Conservation (phyloP, 2,888 invertebrate species). For the Catocala fraxini region DNA sequence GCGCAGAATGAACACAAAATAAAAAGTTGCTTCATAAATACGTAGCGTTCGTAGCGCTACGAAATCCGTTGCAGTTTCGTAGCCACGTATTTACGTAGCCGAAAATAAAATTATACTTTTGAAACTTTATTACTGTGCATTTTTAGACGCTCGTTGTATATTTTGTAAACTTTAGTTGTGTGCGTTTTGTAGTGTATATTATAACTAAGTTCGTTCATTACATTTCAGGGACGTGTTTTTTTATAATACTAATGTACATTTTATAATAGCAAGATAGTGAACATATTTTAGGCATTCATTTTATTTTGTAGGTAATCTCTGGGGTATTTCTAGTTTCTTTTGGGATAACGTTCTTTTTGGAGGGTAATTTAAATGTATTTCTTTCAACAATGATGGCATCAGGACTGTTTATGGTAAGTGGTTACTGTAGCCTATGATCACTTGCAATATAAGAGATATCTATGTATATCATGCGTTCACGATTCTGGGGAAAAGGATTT, state of each 20-base stretch:
- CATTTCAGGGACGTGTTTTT: background rate
- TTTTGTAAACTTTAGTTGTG: slow-evolving; percentile 4
- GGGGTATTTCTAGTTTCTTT: too few species aligned
- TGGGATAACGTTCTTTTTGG: too few species aligned
- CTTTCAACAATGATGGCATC: too few species aligned
- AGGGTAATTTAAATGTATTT: too few species aligned
- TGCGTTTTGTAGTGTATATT: slow-evolving; percentile 12
- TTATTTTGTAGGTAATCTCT: too few species aligned
- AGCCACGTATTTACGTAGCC: slow-evolving; percentile 42
- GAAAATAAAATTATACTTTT: slow-evolving; percentile 42
- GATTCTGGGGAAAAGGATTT: too few species aligned
- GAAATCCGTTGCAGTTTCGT: slow-evolving; percentile 42
- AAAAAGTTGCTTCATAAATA: slow-evolving; percentile 28
- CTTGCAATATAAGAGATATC: too few species aligned
- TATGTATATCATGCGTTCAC: too few species aligned
- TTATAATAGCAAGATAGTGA: too few species aligned
- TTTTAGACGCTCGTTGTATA: slow-evolving; percentile 21
- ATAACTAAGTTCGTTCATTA: background rate
- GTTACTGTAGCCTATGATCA: too few species aligned
- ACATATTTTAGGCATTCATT: too few species aligned
- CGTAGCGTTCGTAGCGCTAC: slow-evolving; percentile 32
- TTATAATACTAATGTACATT: background rate
- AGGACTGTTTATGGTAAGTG: too few species aligned
- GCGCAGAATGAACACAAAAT: slow-evolving; percentile 14
- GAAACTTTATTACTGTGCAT: slow-evolving; percentile 28